phyloP scores from a whole-genome alignment of 2,888 invertebrate genomes.

The Stratiomys singularior region DNA sequence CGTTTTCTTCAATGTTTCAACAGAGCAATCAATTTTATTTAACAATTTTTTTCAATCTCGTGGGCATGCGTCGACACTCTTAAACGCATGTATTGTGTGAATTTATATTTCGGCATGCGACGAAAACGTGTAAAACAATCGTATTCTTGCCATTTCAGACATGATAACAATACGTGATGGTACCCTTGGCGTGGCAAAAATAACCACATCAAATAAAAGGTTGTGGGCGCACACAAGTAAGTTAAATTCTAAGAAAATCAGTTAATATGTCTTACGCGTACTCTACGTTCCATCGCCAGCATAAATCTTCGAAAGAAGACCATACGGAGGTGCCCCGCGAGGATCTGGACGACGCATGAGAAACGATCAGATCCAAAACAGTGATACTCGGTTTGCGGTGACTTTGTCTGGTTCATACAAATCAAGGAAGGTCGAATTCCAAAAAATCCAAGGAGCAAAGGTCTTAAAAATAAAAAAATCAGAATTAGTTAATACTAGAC shows the following conservation, averaged over 20 bases:
- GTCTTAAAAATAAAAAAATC: no score
- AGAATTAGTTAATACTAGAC: no score
- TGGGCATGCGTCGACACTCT: constrained; percentile 1
- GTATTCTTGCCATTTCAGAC: neutral
- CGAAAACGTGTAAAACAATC: constrained; percentile 3
- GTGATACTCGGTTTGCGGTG: no score
- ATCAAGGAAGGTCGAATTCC: no score
- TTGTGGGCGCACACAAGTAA: constrained; percentile 1
- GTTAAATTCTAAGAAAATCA: constrained; percentile 1
- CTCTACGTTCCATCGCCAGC: neutral
- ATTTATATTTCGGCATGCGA: neutral
- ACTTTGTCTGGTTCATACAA: no score
- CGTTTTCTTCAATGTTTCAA: no score
- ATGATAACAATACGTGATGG: neutral
- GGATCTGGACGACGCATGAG: no score
- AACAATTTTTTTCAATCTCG: neutral
- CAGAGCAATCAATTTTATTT: no score
- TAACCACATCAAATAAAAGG: neutral
- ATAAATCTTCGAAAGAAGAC: no score
- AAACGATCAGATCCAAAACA: no score
- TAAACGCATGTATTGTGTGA: neutral
- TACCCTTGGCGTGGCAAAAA: neutral
- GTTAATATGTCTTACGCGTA: constrained; percentile 1
- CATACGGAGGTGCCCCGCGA: no score
- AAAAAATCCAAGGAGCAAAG: no score